Evolutionary conservation across 2,888 invertebrate species (phyloP), one percentile per base, ranked within the genome.

Genomic region (Harpagoxenus sublaevis): DNA sequence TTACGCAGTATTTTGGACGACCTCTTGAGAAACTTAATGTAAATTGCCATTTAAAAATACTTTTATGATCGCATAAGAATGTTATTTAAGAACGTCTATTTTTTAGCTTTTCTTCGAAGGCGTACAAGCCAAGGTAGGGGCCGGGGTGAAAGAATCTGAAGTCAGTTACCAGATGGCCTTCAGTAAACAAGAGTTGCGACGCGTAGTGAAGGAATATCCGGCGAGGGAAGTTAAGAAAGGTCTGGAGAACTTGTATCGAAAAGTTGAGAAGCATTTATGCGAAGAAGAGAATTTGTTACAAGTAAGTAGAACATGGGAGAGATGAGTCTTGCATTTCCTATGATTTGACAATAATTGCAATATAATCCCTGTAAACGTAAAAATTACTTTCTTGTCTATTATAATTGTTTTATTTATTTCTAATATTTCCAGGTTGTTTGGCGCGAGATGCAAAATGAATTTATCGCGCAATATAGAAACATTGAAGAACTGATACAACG

Each of bases 401-500:
- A 39, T 39, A 70, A 18, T 77, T 70, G n/a, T 55, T 31, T 31
- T 15, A 53, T 15, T 42, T 73, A 18, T 18, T 39, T 57, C 5
- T 73, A 12, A 63, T 68, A 23, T 85, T 77, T 93, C 9, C 95
- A 98, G 97, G 99, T 99, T 74, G 99, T 99, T 84, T 99, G 99
- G 99, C 97, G 99, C 94, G 98, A 99, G 92, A 99, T 99, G 99
- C 99, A 99, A 96, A 99, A 99, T 95, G 99, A 99, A 96, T 99
- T 99, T 95, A 98, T 99, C 92, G 97, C 98, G 91, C 99, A 99
- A 95, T 99, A 99, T 95, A 98, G 98, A 95, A 97, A 97, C 92
- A 97, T 99, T 91, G 98, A 99, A 95, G 98, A 98, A 91, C 96
- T 99, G 91, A 98, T 99, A 93, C 98, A 98, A 92, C 97, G 98